These are phyloP conservation scores for Phania funesta DNA, from an alignment of 2,888 invertebrate species.

Conservation along the genomic window DNA sequence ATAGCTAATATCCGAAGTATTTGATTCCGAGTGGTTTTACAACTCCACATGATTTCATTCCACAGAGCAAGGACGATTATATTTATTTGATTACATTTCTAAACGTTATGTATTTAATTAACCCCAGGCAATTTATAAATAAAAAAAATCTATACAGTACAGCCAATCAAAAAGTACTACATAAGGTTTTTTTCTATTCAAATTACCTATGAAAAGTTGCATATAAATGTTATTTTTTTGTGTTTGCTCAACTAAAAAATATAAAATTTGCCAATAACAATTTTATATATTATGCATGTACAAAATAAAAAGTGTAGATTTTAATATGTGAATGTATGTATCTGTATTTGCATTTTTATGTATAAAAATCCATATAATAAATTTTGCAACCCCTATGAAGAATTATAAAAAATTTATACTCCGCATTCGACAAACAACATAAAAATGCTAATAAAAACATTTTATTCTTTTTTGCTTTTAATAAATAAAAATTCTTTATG, in stretches of 20 bases:
- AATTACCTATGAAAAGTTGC: conserved; percentile 36
- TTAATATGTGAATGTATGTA: background rate
- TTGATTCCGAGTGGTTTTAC: too few relatives aligned
- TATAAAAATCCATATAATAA: conserved; percentile 14
- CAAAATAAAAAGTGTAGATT: conserved; percentile 36
- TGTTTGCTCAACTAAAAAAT: conserved; percentile 17
- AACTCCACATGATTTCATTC: too few relatives aligned
- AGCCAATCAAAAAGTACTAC: conserved; percentile 60
- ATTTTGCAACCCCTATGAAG: conserved; percentile 57
- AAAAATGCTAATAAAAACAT: conserved; percentile 56
- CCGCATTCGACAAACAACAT: conserved; percentile 8
- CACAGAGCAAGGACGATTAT: too few relatives aligned
- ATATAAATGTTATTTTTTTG: conserved; percentile 1
- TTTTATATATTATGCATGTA: conserved; percentile 18
- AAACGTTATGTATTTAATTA: too few relatives aligned
- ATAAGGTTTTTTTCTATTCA: conserved; percentile 47
- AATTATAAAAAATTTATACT: conserved; percentile 47
- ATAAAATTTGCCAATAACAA: conserved; percentile 65
- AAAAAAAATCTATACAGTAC: background rate
- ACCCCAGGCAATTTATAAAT: background rate
- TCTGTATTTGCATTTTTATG: conserved; percentile 6
- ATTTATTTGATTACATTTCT: too few relatives aligned
- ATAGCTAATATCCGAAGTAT: too few relatives aligned
- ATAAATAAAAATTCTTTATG: conserved; percentile 43
- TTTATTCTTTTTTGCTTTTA: conserved; percentile 7